Percentiles rank a stretch among this genome's conserved stretches.
Evolutionary conservation across 2,888 invertebrate genomes (phyloP).

Genomic region (Zaprionus lineosus): DNA sequence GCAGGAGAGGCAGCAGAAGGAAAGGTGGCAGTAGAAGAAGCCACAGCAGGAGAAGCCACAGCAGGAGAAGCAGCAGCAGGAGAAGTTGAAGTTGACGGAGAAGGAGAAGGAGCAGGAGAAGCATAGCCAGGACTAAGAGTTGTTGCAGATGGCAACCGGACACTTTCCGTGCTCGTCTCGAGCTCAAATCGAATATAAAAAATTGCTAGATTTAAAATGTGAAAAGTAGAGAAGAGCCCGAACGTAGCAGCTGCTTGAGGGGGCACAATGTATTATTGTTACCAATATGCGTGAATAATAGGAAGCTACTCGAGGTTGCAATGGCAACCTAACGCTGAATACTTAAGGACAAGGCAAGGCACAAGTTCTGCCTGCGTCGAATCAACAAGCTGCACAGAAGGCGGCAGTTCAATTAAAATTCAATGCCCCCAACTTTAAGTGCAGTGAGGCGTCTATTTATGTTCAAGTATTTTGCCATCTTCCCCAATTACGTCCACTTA

Average conservation of each 20-base stretch:
- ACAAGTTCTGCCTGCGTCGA: too few species aligned
- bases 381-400: background rate
- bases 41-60: constrained; percentile 43
- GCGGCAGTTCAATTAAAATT: background rate
- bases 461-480: too few species aligned
- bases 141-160: constrained; percentile 31
- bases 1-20: constrained; percentile 45
- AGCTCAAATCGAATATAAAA: constrained; percentile 34
- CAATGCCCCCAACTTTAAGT: too few species aligned
- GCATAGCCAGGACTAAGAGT: too few species aligned
- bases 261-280: constrained; percentile 49
- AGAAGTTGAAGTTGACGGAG: too few species aligned
- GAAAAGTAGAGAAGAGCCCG: background rate
- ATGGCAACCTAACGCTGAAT: constrained; percentile 3
- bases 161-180: constrained; percentile 26
- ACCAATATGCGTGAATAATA: constrained; percentile 27
- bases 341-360: background rate
- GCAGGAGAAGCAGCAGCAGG: constrained; percentile 18
- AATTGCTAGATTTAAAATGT: background rate
- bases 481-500: too few species aligned
- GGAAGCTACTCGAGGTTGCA: constrained; percentile 20
- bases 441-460: too few species aligned
- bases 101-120: too few species aligned
- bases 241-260: constrained; percentile 53
- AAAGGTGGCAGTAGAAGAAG: constrained; percentile 13